Conservation (phyloP, 2,888 invertebrate species). For the Ophioninae sp. region DNA sequence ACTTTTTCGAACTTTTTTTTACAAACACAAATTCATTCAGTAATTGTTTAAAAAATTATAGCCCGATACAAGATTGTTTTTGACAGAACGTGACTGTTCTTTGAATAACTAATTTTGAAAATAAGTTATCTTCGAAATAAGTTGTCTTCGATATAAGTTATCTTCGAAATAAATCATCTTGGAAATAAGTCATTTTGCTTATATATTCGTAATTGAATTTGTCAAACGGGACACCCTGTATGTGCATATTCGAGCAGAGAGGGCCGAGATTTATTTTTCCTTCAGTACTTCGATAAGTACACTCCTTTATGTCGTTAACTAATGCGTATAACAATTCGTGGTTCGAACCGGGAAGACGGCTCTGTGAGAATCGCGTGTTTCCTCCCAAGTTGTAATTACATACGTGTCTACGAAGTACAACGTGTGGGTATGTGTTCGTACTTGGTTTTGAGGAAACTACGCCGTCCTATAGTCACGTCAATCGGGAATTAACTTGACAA, state of each 20-base stretch:
- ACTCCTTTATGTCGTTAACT: constrained; percentile 4
- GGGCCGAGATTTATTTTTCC: constrained; percentile 17
- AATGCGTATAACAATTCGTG: constrained; percentile 47
- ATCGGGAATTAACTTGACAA: neutral
- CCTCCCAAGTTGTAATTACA: constrained; percentile 4
- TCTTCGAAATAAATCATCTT: too few species aligned
- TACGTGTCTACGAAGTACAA: constrained; percentile 7
- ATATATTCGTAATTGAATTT: too few species aligned
- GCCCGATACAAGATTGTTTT: too few species aligned
- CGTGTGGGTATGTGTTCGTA: neutral
- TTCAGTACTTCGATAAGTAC: neutral
- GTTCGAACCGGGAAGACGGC: constrained; percentile 21
- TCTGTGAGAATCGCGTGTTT: constrained; percentile 38
- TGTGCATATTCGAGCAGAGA: neutral
- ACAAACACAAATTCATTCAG: too few species aligned
- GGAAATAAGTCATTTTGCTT: too few species aligned
- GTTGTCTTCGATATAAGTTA: too few species aligned
- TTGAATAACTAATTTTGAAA: too few species aligned
- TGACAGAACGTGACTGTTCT: too few species aligned
- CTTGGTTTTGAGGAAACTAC: neutral
- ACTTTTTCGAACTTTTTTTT: too few species aligned
- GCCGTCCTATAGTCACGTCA: constrained; percentile 2
- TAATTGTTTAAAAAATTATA: too few species aligned
- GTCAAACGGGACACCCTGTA: neutral
- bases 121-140: too few species aligned